These are phyloP conservation scores for Drymonia ruficornis DNA, from an alignment of 2,888 invertebrate genomes.

Conservation along the genomic window DNA sequence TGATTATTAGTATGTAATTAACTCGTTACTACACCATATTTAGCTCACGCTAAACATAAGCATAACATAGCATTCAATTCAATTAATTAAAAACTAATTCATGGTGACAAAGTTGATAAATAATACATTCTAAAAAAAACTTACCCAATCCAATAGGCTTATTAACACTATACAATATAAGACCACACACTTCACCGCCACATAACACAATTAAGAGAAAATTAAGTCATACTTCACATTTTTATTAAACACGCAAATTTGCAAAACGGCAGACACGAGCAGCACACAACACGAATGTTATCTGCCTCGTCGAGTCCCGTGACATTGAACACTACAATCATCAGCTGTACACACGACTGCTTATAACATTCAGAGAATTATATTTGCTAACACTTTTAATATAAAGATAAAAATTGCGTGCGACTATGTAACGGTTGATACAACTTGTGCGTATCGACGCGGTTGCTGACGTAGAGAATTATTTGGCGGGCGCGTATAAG, in stretches of 20 bases:
- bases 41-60: too few species aligned
- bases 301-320: slow-evolving; percentile 13
- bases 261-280: slow-evolving; percentile 1
- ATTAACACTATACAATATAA: background rate
- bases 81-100: too few species aligned
- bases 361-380: slow-evolving; percentile 5
- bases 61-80: too few species aligned
- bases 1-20: too few species aligned
- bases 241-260: slow-evolving; percentile 8
- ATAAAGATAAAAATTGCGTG: slow-evolving; percentile 17
- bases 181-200: background rate
- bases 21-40: too few species aligned
- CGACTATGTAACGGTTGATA: background rate
- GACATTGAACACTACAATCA: slow-evolving; percentile 27
- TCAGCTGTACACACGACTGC: slow-evolving; percentile 5
- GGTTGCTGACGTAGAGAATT: slow-evolving; percentile 19
- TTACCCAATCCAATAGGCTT: background rate
- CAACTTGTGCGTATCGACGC: slow-evolving; percentile 18
- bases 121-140: too few species aligned
- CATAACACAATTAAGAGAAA: background rate
- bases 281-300: slow-evolving; percentile 8
- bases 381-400: accelerated
- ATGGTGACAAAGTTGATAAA: too few species aligned
- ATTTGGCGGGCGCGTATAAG: slow-evolving; percentile 28
- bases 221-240: slow-evolving; percentile 2